phyloP scores from a whole-genome alignment of 1,140 invertebrate genomes.

The Vanessa tameamea region DNA sequence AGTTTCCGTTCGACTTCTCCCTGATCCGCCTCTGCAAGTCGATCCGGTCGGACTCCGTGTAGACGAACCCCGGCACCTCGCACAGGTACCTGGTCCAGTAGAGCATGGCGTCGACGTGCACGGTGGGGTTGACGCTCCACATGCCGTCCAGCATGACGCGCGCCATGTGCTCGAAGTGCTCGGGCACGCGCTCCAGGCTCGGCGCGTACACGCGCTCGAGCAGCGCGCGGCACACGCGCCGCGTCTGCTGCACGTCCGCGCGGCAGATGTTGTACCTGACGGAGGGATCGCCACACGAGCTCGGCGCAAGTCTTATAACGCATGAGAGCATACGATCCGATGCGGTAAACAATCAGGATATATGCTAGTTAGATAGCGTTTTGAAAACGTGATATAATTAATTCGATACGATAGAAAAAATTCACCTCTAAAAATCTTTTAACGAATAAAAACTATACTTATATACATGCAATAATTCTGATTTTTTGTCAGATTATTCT shows the following conservation, averaged over 20 bases:
- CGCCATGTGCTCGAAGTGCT: conserved; percentile 77
- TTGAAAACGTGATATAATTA: no score
- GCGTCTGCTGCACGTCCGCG: conserved; percentile 70
- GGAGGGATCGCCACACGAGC: no score
- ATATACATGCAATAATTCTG: no score
- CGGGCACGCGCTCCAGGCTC: conserved; percentile 69
- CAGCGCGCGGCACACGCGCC: conserved; percentile 66
- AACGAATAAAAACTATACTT: no score
- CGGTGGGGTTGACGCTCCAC: conserved; percentile 67
- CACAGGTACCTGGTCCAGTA: conserved; percentile 59
- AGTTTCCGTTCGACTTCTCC: conserved; percentile 50
- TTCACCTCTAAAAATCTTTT: no score
- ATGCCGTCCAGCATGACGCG: conserved; percentile 74
- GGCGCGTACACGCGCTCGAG: conserved; percentile 69
- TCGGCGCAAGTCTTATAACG: no score
- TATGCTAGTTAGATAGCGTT: no score
- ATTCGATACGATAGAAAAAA: no score
- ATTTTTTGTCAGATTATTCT: no score
- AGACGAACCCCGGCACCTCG: conserved; percentile 69
- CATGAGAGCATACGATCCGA: no score
- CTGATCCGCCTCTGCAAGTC: conserved; percentile 45
- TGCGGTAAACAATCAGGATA: no score
- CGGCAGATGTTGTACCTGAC: conserved; percentile 82
- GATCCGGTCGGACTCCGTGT: conserved; percentile 57
- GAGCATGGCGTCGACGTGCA: conserved; percentile 55